Base-by-base conservation (phyloP, 2,113 vertebrate genomes). In the Thermophis baileyi region DNA sequence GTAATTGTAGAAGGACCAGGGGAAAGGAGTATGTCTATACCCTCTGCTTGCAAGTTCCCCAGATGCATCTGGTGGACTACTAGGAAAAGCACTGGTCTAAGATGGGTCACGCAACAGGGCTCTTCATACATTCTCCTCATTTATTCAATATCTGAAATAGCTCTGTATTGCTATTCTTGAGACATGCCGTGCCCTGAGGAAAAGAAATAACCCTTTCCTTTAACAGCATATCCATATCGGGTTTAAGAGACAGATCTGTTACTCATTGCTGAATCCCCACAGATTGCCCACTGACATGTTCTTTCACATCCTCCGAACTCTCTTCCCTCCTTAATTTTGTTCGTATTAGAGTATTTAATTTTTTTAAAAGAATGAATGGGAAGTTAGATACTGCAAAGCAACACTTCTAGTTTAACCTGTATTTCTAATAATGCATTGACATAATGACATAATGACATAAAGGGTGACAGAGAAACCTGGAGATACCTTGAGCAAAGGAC, bases 141-240 rank as follows among this genome's bases (percentile, higher is more conserved):
- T 96, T 95, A 63, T 85, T 87, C 90, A 0, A 0, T 85, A 92
- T 57, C 30, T 92, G 57, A 95, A 92, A 92, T 95, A 95, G 93
- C 91, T 95, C 57, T 96, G 85, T 88, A 12, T 47, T 53, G 20
- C 91, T 81, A 47, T 93, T 94, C 53, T 93, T 94, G 46, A 95
- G 93, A 92, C 91, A 92, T 95, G 93, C 87, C 86, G 90, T 63
- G 91, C 74, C 91, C 94, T 94, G 94, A 46, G 51, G 14, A 22
- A 95, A 96, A 95, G 11, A 92, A 90, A 87, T 93, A 30, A 92
- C 3, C 0, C 90, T 95, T 96, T 94, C 92, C 91, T 94, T 95
- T 95, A 93, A 94, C 94, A 97, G 88, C 90, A 89, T 95, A 94
- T 92, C 89, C 90, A 89, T 94, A 94, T 92, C 89, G 63, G 91